Evolutionary conservation across 30 jellyfish, hydroid and myxozoan genomes (phyloP).

Genomic region (Morbakka virulenta): DNA sequence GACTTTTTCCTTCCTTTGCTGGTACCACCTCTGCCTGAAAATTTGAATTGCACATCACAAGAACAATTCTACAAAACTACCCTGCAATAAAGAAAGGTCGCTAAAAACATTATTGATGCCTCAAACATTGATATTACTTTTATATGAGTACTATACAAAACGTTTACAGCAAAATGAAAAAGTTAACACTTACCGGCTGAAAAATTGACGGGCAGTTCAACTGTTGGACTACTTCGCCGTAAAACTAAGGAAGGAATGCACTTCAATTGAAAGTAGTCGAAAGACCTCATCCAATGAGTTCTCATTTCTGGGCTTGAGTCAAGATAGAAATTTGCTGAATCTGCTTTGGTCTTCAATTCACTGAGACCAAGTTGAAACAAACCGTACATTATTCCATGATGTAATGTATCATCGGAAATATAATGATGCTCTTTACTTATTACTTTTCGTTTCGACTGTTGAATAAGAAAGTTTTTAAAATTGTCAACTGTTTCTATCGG

Average conservation of each 20-base stretch:
- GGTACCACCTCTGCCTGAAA: no score
- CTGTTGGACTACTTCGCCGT: no score
- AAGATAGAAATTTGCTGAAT: background rate
- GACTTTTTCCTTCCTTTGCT: no score
- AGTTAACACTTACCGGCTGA: no score
- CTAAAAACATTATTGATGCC: no score
- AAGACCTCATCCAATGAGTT: conserved; percentile 62
- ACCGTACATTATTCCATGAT: conserved; percentile 22
- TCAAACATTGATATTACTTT: no score
- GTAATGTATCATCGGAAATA: conserved; percentile 13
- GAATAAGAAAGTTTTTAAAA: conserved; percentile 6
- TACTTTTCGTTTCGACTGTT: conserved; percentile 25
- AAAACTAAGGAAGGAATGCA: conserved; percentile 23
- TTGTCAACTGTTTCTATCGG: background rate
- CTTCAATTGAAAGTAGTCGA: conserved; percentile 28
- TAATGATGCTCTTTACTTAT: background rate
- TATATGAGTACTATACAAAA: no score
- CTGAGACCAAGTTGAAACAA: conserved; percentile 10
- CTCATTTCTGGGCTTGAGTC: conserved; percentile 29
- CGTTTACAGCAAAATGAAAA: no score
- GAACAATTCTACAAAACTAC: no score
- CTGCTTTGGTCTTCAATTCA: background rate
- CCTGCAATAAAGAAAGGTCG: no score
- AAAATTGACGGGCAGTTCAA: no score
- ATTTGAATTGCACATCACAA: no score